These are phyloP conservation scores for Drosophila picticornis DNA, from an alignment of 2,888 invertebrate species.

Conservation along the genomic window DNA sequence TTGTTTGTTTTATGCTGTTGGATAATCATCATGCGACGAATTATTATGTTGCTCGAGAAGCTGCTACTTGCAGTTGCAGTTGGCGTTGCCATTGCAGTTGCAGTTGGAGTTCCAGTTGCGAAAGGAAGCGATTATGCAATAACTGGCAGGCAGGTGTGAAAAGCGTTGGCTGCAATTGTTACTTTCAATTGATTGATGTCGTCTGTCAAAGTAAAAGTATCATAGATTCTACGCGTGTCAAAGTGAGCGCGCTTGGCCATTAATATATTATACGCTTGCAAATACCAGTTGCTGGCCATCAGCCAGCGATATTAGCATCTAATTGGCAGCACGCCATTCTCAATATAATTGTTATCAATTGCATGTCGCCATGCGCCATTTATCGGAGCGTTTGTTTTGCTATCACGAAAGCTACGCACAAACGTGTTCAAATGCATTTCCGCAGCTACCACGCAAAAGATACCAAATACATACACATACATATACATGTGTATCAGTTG, in stretches of 20 bases:
- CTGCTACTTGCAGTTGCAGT: constrained; percentile 8
- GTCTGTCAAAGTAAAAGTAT: constrained; percentile 69
- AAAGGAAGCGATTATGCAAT: constrained; percentile 53
- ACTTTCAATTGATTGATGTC: constrained; percentile 68
- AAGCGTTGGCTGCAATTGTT: constrained; percentile 15
- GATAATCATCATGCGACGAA: constrained; percentile 50
- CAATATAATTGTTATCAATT: constrained; percentile 27
- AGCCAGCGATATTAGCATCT: constrained; percentile 27
- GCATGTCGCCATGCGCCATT: constrained; percentile 32
- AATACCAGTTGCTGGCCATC: constrained; percentile 28
- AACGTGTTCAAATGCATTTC: constrained; percentile 76
- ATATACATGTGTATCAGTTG: constrained; percentile 19
- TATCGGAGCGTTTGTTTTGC: constrained; percentile 47
- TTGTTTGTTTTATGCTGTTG: constrained; percentile 41
- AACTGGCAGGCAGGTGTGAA: constrained; percentile 16
- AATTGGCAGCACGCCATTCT: constrained; percentile 33
- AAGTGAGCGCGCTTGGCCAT: constrained; percentile 35
- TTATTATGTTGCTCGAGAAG: constrained; percentile 12
- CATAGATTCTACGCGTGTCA: constrained; percentile 35
- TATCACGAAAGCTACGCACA: constrained; percentile 67
- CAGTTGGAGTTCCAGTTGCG: constrained; percentile 34
- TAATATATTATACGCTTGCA: neutral
- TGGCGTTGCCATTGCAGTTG: constrained; percentile 21
- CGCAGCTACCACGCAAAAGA: constrained; percentile 42
- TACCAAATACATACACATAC: constrained; percentile 12